Base-by-base conservation (phyloP, 2,113 vertebrate species). In the Cricetomys ansorgei region DNA sequence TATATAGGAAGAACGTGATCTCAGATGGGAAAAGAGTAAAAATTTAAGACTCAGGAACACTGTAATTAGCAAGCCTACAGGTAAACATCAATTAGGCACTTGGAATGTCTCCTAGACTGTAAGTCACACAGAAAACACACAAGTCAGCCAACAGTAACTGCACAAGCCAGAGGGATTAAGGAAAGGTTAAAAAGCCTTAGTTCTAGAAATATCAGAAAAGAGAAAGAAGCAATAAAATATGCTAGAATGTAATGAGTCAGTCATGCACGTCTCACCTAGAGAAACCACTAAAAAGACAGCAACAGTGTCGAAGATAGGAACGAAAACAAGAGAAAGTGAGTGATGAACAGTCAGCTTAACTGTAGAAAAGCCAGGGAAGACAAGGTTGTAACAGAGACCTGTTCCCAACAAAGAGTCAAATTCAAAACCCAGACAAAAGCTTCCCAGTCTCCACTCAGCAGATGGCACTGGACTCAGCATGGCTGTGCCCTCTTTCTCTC, bases 381-480 rank as follows among this genome's bases (percentile, higher is more conserved):
- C 80, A 45, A 62, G 23, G 7, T 9, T n/a, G 76, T 29, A 19
- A 50, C 25, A 19, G 53, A 62, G 43, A 62, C 13, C 5, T 0
- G 7, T 37, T 45, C 10, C 19, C 8, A 76, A 31, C 27, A 43
- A 29, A 40, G 72, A 48, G 40, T 37, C 87, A 62, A 48, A 62
- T 25, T 37, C 34, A 37, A 76, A 76, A 23, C 21, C 40, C 29
- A 37, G 3, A 31, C 59, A 3, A 45, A 43, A 25, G 45, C 29
- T 53, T 7, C 15, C n/a, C 19, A 0, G 6, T 8, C 53, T n/a
- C 59, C 45, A 67, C 5, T 16, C 23, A 27, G 55, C 27, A 37
- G 13, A 0, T 7, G 21, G 69, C 1, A 0, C 5, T 3, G 1
- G 19, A 31, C 40, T 43, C 53, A 5, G 1, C n/a, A 43, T 2